Percentiles rank a stretch among this genome's conserved stretches.
These are phyloP conservation scores for Monochamus alternatus DNA, from an alignment of 2,888 invertebrate genomes.

Conservation along the genomic window DNA sequence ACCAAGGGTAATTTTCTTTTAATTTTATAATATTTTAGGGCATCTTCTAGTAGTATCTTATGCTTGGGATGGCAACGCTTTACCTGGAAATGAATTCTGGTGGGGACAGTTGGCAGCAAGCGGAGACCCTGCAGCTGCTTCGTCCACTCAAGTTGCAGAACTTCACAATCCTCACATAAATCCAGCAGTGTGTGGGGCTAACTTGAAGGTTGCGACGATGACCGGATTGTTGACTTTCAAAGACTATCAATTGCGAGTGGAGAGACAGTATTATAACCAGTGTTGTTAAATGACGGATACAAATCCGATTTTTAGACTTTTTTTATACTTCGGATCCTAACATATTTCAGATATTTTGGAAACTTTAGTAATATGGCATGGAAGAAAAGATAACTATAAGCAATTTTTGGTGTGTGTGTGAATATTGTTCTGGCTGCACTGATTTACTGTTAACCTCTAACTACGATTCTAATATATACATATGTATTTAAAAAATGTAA, in stretches of 20 bases:
- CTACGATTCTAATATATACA: no score
- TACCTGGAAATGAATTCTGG: conserved; percentile 85
- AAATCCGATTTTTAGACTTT: no score
- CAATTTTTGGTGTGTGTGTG: no score
- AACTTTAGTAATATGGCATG: no score
- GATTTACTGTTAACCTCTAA: no score
- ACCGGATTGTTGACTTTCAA: conserved; percentile 55
- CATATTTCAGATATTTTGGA: no score
- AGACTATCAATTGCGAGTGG: conserved; percentile 44
- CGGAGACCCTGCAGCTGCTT: conserved; percentile 78
- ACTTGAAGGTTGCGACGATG: conserved; percentile 72
- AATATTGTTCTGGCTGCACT: no score
- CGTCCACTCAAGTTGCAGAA: conserved; percentile 75
- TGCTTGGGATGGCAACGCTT: conserved; percentile 82
- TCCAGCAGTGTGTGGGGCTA: conserved; percentile 70
- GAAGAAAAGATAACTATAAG: no score
- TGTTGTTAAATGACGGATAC: no score
- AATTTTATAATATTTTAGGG: conserved; percentile 30
- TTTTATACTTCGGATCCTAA: no score
- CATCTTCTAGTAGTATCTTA: conserved; percentile 57
- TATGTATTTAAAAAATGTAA: no score
- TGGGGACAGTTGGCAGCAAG: conserved; percentile 72
- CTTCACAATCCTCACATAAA: conserved; percentile 77
- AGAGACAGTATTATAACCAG: neutral
- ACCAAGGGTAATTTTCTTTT: no score